These are phyloP conservation scores for Xiphias gladius DNA, from an alignment of 2,113 vertebrate species.

Conservation along the genomic window DNA sequence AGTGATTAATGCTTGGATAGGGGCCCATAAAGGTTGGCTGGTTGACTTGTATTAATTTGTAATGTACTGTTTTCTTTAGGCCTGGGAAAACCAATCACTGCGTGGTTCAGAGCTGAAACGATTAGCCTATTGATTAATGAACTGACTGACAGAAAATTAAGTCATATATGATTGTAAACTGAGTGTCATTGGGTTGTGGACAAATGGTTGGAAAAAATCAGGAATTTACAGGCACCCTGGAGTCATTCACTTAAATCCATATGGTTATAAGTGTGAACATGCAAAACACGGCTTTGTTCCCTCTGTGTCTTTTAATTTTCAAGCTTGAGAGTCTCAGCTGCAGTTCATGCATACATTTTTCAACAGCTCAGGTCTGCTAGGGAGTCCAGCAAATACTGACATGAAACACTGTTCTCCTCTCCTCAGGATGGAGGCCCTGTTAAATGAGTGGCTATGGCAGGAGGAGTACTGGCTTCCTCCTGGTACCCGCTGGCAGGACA, in stretches of 20 bases:
- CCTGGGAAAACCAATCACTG: background rate
- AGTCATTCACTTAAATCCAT: no score
- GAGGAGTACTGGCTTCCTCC: constrained; percentile 91
- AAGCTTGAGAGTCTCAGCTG: constrained; percentile 4
- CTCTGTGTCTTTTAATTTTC: background rate
- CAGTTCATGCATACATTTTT: constrained; percentile 52
- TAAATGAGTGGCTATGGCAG: constrained; percentile 91
- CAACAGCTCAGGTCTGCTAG: constrained; percentile 5
- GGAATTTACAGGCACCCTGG: background rate
- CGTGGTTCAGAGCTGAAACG: background rate
- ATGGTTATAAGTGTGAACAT: background rate
- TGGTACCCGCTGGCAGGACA: constrained; percentile 87
- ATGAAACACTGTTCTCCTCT: background rate
- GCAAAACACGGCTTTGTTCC: background rate
- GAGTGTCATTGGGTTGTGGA: background rate
- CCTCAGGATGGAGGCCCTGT: constrained; percentile 85
- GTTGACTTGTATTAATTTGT: background rate
- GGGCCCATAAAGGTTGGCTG: background rate
- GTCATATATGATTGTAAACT: no score
- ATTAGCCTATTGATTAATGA: background rate
- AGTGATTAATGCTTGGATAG: background rate
- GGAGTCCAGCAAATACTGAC: background rate
- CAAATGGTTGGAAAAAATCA: background rate
- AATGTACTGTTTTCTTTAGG: background rate
- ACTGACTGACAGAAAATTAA: background rate